Percentiles rank a stretch among this genome's conserved stretches.
Conservation (phyloP, 2,113 vertebrate genomes). For the Charina bottae region DNA sequence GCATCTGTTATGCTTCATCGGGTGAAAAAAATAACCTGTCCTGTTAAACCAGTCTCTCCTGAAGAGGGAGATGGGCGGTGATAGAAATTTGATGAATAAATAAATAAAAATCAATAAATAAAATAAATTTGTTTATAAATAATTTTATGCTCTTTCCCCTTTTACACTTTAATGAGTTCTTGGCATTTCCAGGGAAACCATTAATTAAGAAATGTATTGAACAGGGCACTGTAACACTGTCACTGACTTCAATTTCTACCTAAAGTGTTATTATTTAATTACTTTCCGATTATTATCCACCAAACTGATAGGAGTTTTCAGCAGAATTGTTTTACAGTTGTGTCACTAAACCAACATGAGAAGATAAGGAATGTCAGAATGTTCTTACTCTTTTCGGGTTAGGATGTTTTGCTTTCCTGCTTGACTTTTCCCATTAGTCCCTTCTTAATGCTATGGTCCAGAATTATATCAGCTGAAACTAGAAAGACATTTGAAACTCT, state of each 20-base stretch:
- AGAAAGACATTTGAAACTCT: not conserved
- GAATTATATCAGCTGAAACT: not conserved
- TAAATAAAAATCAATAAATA: too few relatives aligned
- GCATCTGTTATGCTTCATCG: slow-evolving; percentile 50
- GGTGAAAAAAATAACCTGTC: not conserved
- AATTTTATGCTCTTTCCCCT: slow-evolving; percentile 38
- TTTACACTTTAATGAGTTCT: slow-evolving; percentile 38
- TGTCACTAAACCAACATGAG: not conserved
- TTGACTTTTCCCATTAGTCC: not conserved
- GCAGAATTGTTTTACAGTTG: not conserved
- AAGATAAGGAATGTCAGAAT: not conserved
- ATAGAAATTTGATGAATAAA: too few relatives aligned
- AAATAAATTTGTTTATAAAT: slow-evolving; percentile 58
- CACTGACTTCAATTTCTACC: not conserved
- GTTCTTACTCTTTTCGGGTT: not conserved
- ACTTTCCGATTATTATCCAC: slow-evolving; percentile 9
- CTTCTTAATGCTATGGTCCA: not conserved
- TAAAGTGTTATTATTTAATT: slow-evolving; percentile 15
- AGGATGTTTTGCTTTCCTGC: not conserved
- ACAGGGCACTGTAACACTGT: not conserved
- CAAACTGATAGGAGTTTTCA: not conserved
- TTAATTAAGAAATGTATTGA: slow-evolving; percentile 48
- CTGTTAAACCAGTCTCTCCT: too few relatives aligned
- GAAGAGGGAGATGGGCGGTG: too few relatives aligned
- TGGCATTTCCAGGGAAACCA: slow-evolving; percentile 51